phyloP scores from a whole-genome alignment of 2,797 vertebrate genomes.

The Enteromius mattozi region DNA sequence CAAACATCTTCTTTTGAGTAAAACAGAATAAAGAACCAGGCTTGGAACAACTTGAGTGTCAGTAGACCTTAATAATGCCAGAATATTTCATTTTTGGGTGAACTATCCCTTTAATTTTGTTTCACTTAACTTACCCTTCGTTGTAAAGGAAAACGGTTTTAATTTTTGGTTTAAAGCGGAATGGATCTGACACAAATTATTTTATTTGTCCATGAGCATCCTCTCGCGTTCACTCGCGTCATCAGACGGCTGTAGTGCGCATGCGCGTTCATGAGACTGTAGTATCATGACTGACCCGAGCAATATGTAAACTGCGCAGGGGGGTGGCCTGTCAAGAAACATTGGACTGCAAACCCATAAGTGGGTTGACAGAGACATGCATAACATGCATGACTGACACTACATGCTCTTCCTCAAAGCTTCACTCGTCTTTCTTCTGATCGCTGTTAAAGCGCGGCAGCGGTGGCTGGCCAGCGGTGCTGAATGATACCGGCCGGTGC shows the following conservation, averaged over 20 bases:
- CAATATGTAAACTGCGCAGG: slow-evolving; percentile 2
- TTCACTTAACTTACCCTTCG: background rate
- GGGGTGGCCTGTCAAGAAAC: slow-evolving; percentile 24
- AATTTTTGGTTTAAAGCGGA: background rate
- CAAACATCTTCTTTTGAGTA: background rate
- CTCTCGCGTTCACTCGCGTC: slow-evolving; percentile 23
- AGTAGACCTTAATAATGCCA: background rate
- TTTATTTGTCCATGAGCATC: slow-evolving; percentile 11
- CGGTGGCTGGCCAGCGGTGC: slow-evolving; percentile 33
- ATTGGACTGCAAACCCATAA: background rate
- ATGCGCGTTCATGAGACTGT: slow-evolving; percentile 5
- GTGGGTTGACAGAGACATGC: slow-evolving; percentile 18
- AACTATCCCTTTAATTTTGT: background rate
- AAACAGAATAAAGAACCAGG: background rate
- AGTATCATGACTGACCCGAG: slow-evolving; percentile 8
- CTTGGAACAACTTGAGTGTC: background rate
- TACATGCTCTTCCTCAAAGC: background rate
- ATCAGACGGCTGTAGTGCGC: background rate
- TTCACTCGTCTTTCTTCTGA: background rate
- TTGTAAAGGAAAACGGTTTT: background rate
- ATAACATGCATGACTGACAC: background rate
- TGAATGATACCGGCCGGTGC: slow-evolving; percentile 9
- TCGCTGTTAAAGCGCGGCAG: background rate
- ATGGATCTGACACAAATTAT: background rate
- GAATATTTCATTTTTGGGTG: background rate